Evolutionary conservation across 2,113 vertebrate species (phyloP).

Genomic region (Chunga burmeisteri): DNA sequence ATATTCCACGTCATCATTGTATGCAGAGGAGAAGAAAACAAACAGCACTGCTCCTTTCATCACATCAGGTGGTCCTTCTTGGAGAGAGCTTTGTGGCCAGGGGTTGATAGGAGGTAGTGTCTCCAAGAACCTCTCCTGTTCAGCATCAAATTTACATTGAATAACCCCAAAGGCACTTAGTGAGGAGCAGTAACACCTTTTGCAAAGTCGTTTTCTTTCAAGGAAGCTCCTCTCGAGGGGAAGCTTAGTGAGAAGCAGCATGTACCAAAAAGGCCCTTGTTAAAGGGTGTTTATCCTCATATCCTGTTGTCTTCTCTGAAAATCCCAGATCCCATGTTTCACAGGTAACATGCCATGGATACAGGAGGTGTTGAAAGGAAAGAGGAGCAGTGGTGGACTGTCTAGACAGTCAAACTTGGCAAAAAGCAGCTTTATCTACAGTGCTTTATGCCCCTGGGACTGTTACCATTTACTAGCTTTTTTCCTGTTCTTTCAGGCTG

Average conservation of each 20-base stretch:
- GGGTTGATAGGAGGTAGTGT: background rate
- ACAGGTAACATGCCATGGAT: rapidly evolving
- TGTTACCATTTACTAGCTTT: background rate
- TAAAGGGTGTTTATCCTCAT: background rate
- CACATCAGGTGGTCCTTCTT: constrained; percentile 12
- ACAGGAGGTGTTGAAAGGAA: background rate
- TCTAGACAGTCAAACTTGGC: background rate
- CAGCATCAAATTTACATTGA: constrained; percentile 44
- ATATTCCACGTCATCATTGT: constrained; percentile 46
- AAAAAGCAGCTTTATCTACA: background rate
- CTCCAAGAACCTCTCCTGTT: background rate
- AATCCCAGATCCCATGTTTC: rapidly evolving
- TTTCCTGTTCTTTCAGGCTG: background rate
- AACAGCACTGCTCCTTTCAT: constrained; percentile 18
- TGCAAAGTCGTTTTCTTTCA: background rate
- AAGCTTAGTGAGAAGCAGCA: background rate
- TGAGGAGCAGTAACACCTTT: background rate
- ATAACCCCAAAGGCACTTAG: background rate
- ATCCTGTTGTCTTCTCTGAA: background rate
- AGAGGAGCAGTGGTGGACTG: background rate
- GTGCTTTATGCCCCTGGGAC: background rate
- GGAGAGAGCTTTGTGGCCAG: background rate
- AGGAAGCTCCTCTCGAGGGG: background rate
- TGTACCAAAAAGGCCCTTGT: background rate
- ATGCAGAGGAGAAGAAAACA: constrained; percentile 17